Evolutionary conservation across 2,888 invertebrate genomes (phyloP), one percentile per base, ranked within the genome.

Genomic region (Hoplodrina blanda): DNA sequence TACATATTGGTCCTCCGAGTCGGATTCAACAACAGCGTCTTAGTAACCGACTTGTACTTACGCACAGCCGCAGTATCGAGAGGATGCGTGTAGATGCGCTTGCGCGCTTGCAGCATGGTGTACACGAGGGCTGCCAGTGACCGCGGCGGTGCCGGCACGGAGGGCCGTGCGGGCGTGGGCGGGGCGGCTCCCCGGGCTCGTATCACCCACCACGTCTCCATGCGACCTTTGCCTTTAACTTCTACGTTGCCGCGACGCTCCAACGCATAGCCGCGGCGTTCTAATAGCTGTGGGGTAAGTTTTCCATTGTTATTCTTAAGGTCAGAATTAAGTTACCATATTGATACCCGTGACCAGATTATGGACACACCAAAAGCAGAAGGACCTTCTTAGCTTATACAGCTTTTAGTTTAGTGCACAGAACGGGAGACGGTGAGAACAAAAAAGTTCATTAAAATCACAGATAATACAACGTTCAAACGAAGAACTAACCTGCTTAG

Each of bases 151-250:
- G 85, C 79, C 25, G 97, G 97, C 82, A 56, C 68, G 1, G 87
- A 97, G 97, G 57, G 97, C 95, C 81, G 97, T 95, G 78, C 96
- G 96, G 54, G 94, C 46, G 96, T 94, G 50, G 95, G 20, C 96
- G 96, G 15, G 13, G 96, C 95, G 20, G 96, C 94, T 10, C 96
- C 96, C 68, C 97, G 96, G 57, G 97, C 97, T 20, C 98, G 98
- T 62, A 97, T 93, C 64, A 99, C 98, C 95, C 98, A 99, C 94
- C 98, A 99, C n/a, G 99, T 99, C 92, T 98, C 98, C 99, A 99
- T 99, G 81, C 97, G 97, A 0, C 99, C 99, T 93, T 99, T 99
- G 73, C 99, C 99, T 91, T 99, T 99, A 41, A 99, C 99, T 74
- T 98, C 97, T 69, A 99, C 97, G 68, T 97, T 95, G 0, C 99